A percentile compares a stretch with the other conserved stretches of the same genome.
These are phyloP conservation scores for Perccottus glenii DNA, from an alignment of 2,113 vertebrate genomes.

Conservation along the genomic window DNA sequence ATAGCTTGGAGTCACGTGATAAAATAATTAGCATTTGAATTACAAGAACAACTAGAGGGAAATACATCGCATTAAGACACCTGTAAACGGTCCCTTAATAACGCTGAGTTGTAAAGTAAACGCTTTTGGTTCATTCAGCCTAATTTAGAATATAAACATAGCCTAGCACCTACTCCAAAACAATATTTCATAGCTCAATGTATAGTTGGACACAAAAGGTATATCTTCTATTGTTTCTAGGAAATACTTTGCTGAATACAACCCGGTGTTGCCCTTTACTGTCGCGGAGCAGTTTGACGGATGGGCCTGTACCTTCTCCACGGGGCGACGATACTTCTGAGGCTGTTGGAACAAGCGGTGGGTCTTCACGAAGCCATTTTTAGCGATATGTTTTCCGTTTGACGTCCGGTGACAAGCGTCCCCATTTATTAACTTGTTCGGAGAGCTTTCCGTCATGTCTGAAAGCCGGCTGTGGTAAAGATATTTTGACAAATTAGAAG, in stretches of 20 bases:
- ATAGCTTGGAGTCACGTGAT: background rate
- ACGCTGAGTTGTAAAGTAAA: background rate
- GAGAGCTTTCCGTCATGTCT: conserved; percentile 76
- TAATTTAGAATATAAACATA: background rate
- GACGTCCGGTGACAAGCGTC: conserved; percentile 63
- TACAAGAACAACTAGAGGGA: background rate
- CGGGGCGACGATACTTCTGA: conserved; percentile 65
- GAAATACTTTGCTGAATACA: background rate
- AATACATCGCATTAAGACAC: background rate
- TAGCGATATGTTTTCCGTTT: conserved; percentile 58
- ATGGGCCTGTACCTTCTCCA: conserved; percentile 77
- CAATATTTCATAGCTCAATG: background rate
- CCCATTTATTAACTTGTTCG: conserved; percentile 74
- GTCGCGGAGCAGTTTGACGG: conserved; percentile 11
- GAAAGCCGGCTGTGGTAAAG: background rate
- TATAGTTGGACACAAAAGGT: no score
- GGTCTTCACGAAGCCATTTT: conserved; percentile 80
- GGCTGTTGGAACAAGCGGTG: conserved; percentile 68
- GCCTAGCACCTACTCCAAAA: background rate
- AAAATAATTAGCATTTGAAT: background rate
- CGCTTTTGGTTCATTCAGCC: no score
- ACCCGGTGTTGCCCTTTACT: background rate
- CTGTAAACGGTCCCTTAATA: background rate
- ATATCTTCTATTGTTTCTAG: no score
- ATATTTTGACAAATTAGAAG: conserved; percentile 10